A percentile compares a stretch with the other conserved stretches of the same genome.
phyloP scores from a whole-genome alignment of 2,113 vertebrate species.

The Sylvia atricapilla region DNA sequence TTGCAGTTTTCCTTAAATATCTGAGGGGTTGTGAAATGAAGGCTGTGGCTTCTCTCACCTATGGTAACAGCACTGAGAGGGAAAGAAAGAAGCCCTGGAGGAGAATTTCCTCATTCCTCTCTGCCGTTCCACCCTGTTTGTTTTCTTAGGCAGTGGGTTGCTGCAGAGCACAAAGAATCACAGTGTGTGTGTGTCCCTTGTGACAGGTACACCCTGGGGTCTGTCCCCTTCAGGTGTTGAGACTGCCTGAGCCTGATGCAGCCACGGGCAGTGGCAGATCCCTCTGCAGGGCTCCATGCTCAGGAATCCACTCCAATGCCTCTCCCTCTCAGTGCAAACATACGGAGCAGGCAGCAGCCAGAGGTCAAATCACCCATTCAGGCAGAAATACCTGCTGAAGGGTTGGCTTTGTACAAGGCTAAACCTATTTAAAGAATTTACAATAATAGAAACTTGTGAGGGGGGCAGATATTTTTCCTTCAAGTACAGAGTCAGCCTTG shows the following conservation, averaged over 20 bases:
- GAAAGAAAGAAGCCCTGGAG: background rate
- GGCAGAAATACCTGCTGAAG: background rate
- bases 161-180: background rate
- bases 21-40: background rate
- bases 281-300: background rate
- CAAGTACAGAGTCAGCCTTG: background rate
- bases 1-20: background rate
- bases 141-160: background rate
- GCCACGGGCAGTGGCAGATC: background rate
- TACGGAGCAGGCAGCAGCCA: background rate
- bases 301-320: background rate
- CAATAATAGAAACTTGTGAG: background rate
- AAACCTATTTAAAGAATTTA: background rate
- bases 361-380: background rate
- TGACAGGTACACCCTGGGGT: background rate
- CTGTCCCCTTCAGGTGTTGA: background rate
- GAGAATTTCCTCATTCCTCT: slow-evolving; percentile 19
- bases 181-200: background rate
- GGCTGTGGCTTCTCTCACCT: background rate
- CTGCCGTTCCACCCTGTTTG: background rate
- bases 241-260: background rate
- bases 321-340: background rate
- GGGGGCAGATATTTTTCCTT: background rate
- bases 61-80: background rate
- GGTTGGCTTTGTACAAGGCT: background rate